Evolutionary conservation across 2,888 invertebrate genomes (phyloP).

Genomic region (Stratiomys singularior): DNA sequence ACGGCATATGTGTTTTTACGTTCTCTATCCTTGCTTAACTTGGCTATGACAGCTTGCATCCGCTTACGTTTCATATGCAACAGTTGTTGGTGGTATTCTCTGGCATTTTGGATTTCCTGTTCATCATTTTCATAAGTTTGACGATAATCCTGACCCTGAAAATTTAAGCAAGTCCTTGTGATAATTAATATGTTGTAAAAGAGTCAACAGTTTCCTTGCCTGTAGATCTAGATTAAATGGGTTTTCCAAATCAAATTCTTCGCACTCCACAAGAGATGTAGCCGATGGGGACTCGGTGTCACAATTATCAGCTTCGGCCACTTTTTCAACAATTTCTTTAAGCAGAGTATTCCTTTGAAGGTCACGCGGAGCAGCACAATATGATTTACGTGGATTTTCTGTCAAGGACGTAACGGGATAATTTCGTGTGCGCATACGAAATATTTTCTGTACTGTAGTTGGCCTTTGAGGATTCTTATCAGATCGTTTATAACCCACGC

Average conservation of each 20-base stretch:
- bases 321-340: slow-evolving; percentile 56
- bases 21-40: slow-evolving; percentile 57
- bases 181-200: background rate
- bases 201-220: background rate
- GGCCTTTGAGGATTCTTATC: slow-evolving; percentile 41
- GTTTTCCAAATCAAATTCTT: slow-evolving; percentile 61
- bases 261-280: slow-evolving; percentile 58
- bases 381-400: slow-evolving; percentile 60
- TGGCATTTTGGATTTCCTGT: slow-evolving; percentile 59
- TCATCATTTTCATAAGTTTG: slow-evolving; percentile 61
- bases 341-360: slow-evolving; percentile 49
- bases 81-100: slow-evolving; percentile 58
- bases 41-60: slow-evolving; percentile 54
- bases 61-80: slow-evolving; percentile 59
- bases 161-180: background rate
- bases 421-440: slow-evolving; percentile 46
- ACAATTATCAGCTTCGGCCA: slow-evolving; percentile 60
- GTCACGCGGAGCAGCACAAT: slow-evolving; percentile 57
- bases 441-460: slow-evolving; percentile 44
- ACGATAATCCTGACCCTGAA: slow-evolving; percentile 63
- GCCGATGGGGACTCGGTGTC: slow-evolving; percentile 57
- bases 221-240: slow-evolving; percentile 59
- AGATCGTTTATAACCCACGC: slow-evolving; percentile 43
- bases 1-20: slow-evolving; percentile 55
- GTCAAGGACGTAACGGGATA: slow-evolving; percentile 58